phyloP scores from a whole-genome alignment of 2,113 vertebrate genomes.

The Alethe diademata region DNA sequence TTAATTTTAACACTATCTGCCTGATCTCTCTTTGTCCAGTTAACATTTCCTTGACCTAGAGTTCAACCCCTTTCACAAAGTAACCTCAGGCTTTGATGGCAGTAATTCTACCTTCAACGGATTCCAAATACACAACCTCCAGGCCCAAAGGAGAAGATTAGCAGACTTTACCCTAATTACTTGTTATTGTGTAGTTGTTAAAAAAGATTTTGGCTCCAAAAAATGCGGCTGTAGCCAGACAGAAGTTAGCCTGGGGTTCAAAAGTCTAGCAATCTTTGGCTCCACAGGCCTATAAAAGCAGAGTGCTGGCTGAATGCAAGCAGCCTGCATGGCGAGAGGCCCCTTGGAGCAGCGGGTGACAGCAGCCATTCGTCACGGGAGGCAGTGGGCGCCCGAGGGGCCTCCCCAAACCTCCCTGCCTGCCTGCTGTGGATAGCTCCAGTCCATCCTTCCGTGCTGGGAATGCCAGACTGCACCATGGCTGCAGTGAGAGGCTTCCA shows the following conservation, averaged over 20 bases:
- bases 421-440: constrained; percentile 29
- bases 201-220: constrained; percentile 73
- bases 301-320: constrained; percentile 80
- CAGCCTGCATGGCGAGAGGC: constrained; percentile 62
- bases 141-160: constrained; percentile 66
- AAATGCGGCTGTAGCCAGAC: constrained; percentile 77
- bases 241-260: constrained; percentile 76
- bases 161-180: constrained; percentile 62
- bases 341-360: constrained; percentile 27
- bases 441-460: neutral
- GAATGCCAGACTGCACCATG: constrained; percentile 48
- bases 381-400: constrained; percentile 46
- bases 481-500: neutral
- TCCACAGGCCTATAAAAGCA: constrained; percentile 77
- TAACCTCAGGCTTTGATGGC: constrained; percentile 71
- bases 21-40: constrained; percentile 70
- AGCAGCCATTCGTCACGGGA: constrained; percentile 64
- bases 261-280: constrained; percentile 79
- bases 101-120: constrained; percentile 56
- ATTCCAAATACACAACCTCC: constrained; percentile 54
- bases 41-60: constrained; percentile 80
- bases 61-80: constrained; percentile 73
- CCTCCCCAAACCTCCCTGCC: neutral
- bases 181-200: constrained; percentile 69
- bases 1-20: constrained; percentile 73